Base-by-base conservation (phyloP, 2,113 vertebrate genomes). In the Boulengeromyrus knoepffleri region DNA sequence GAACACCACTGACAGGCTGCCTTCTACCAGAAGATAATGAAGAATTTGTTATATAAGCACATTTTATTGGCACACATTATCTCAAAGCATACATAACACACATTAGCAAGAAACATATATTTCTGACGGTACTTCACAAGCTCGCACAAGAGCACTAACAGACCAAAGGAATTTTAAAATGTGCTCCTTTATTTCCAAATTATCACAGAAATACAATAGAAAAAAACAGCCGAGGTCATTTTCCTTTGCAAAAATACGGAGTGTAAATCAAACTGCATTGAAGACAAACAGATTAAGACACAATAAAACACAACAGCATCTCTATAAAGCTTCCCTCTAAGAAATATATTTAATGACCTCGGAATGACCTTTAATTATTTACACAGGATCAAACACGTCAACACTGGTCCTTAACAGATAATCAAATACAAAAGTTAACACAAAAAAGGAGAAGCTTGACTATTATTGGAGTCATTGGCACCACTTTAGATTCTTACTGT, bases 71-170 rank as follows among this genome's bases (percentile, higher is more conserved):
- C 97, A 99, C 97, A 99, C 96, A 96, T 98, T 98, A 97, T 98
- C 97, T 96, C 97, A 98, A 99, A 99, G 98, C 98, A 99, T 98
- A 99, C 97, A 99, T 98, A 98, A 98, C 97, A 98, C 97, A 98
- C 97, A 97, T 96, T 97, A 96, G 97, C 97, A 97, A 97, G 96
- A 98, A 97, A 98, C 97, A 97, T 97, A 95, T 96, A 98, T 95
- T 97, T 96, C 95, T 96, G 97, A 97, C 97, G 97, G 95, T 97
- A 96, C 97, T 97, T 97, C 97, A 98, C 97, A 97, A 95, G 96
- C 92, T 95, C 96, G 95, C 91, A 96, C 93, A 97, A 96, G 95
- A 97, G 94, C 97, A 97, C 96, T 97, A 97, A 97, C 97, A 98
- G 39, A 96, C 97, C 96, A 96, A 97, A 98, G 93, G 94, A 95